A percentile compares a stretch with the other conserved stretches of the same genome.
phyloP scores from a whole-genome alignment of 2,888 invertebrate species.

The Drosophila hamatofila region DNA sequence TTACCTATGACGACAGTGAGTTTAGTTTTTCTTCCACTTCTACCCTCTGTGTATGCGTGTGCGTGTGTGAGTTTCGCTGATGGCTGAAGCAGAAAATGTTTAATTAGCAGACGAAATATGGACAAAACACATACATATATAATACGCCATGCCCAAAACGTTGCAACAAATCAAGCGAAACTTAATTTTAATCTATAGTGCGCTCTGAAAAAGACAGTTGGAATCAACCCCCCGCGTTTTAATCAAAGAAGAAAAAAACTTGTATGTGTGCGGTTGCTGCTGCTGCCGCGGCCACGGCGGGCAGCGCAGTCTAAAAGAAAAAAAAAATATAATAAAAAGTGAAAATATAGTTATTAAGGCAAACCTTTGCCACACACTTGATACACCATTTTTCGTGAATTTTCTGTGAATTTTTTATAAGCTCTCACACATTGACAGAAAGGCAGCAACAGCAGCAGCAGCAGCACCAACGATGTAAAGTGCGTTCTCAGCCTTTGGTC shows the following conservation, averaged over 20 bases:
- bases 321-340: slow-evolving; percentile 54
- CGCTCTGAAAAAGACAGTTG: slow-evolving; percentile 48
- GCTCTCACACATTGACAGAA: slow-evolving; percentile 24
- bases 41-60: slow-evolving; percentile 56
- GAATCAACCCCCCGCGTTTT: slow-evolving; percentile 76
- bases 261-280: slow-evolving; percentile 69
- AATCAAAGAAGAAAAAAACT: slow-evolving; percentile 61
- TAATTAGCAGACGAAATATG: slow-evolving; percentile 72
- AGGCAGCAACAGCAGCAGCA: slow-evolving; percentile 3
- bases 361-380: slow-evolving; percentile 7
- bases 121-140: slow-evolving; percentile 38
- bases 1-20: slow-evolving; percentile 78
- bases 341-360: slow-evolving; percentile 52
- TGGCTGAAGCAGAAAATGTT: slow-evolving; percentile 72
- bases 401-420: slow-evolving; percentile 31
- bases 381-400: slow-evolving; percentile 21
- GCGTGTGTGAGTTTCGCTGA: slow-evolving; percentile 69
- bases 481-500: slow-evolving; percentile 77
- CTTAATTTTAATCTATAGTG: slow-evolving; percentile 37
- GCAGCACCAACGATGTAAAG: slow-evolving; percentile 61
- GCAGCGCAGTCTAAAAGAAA: slow-evolving; percentile 60
- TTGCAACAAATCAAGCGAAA: slow-evolving; percentile 25
- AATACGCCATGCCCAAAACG: slow-evolving; percentile 31
- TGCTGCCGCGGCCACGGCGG: slow-evolving; percentile 30
- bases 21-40: slow-evolving; percentile 60